Conservation (phyloP, 2,888 invertebrate genomes). For the Sphaerophoria rueppellii region DNA sequence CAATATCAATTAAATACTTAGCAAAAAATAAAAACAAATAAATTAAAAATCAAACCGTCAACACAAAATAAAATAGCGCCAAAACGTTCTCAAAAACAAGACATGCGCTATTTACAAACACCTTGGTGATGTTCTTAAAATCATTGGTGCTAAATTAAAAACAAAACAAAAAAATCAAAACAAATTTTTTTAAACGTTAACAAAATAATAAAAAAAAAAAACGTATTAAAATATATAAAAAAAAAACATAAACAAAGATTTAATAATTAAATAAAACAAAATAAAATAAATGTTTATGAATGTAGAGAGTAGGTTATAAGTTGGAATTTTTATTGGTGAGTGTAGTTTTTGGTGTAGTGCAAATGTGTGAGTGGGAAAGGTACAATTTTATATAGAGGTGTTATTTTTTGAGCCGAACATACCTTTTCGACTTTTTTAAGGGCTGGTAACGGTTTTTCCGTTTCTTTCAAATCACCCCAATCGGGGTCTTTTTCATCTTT, state of each 20-base stretch:
- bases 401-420: constrained; percentile 80
- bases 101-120: constrained; percentile 62
- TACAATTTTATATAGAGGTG: constrained; percentile 16
- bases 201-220: constrained; percentile 28
- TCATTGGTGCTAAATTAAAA: constrained; percentile 15
- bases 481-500: constrained; percentile 95
- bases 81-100: constrained; percentile 24
- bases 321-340: constrained; percentile 1
- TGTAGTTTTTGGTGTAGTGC: not conserved
- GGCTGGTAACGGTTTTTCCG: constrained; percentile 92
- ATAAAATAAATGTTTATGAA: not conserved
- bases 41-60: constrained; percentile 39
- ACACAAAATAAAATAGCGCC: constrained; percentile 39
- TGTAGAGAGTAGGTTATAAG: not conserved
- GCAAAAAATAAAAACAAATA: constrained; percentile 37
- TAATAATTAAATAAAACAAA: constrained; percentile 8
- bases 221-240: constrained; percentile 10
- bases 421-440: constrained; percentile 97
- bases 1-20: not conserved
- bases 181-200: not conserved
- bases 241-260: constrained; percentile 24
- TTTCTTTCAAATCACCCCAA: constrained; percentile 96
- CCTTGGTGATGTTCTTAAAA: constrained; percentile 15
- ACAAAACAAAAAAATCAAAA: not conserved
- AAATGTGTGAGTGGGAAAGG: not conserved